Evolutionary conservation across 2,888 invertebrate genomes (phyloP), one percentile per base, ranked within the genome.

Genomic region (Dryadula phaetusa): DNA sequence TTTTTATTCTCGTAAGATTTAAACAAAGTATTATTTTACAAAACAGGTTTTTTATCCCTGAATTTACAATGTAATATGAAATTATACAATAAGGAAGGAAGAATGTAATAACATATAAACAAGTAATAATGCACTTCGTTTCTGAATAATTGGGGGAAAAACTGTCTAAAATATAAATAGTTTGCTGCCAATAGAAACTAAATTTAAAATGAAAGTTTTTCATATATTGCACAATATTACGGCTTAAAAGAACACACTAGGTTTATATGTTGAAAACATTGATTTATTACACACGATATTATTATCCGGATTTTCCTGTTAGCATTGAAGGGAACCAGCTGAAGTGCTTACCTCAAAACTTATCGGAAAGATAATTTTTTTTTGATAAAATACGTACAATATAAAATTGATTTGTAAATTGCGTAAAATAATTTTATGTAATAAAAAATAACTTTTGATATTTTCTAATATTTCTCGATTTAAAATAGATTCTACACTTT

Each of bases 261-360:
- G 12, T 12, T 46, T 2, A 10, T 20, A 10, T 46, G 20, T 44
- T 44, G 14, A 18, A 32, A 53, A 53, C 14, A 7, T 34, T 22
- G 14, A 0, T 22, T 20, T 34, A n/a, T 32, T 37, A 22, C 8
- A 20, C 0, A 2, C n/a, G 37, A 56, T 3, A 20, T 4, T 22
- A 40, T n/a, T n/a, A 56, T 28, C 22, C 44, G 42, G 28, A 60
- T 44, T 60, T 60, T 60, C 18, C 44, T 60, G 28, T 52, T 62
- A 22, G 49, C 49, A 66, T 60, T 58, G 37, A 62, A 40, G 66
- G 69, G 58, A 66, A 42, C 40, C 4, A 40, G 25, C 22, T 58
- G 16, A 54, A 37, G 54, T 34, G 20, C 3, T 14, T 22, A 56
- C 56, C 37, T 54, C 20, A 54, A 37, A 56, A 16, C 22, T n/a